A percentile compares a stretch with the other conserved stretches of the same genome.
Evolutionary conservation across 2,113 vertebrate genomes (phyloP).

Genomic region (Channa maculata): DNA sequence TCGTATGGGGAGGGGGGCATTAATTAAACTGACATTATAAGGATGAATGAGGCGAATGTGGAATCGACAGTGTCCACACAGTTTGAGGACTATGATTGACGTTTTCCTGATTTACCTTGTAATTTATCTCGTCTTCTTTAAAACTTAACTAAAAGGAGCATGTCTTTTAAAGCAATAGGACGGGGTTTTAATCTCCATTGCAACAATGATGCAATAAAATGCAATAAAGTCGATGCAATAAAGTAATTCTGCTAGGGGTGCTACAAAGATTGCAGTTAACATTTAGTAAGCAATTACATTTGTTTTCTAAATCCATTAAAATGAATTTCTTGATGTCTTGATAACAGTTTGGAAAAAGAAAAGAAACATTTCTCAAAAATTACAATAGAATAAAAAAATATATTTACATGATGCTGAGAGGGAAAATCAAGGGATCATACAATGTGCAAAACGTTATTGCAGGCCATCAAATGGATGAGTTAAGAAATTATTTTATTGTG

Average conservation of each 20-base stretch:
- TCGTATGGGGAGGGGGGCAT: neutral
- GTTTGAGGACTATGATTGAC: neutral
- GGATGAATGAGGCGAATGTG: too few species aligned
- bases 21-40: neutral
- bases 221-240: conserved; percentile 2
- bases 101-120: neutral
- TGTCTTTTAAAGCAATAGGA: neutral
- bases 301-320: too few species aligned
- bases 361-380: too few species aligned
- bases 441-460: too few species aligned
- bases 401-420: too few species aligned
- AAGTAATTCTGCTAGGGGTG: neutral
- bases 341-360: too few species aligned
- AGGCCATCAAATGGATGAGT: too few species aligned
- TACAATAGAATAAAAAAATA: too few species aligned
- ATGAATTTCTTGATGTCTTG: too few species aligned
- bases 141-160: neutral
- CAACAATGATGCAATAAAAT: conserved; percentile 29
- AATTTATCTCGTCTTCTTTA: too few species aligned
- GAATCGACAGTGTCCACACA: neutral
- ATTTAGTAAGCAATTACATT: neutral
- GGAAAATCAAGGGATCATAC: too few species aligned
- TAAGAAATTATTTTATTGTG: too few species aligned
- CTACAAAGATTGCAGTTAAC: neutral
- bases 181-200: neutral